phyloP scores from a whole-genome alignment of 2,888 invertebrate genomes.

The Opisthograptis luteolata region DNA sequence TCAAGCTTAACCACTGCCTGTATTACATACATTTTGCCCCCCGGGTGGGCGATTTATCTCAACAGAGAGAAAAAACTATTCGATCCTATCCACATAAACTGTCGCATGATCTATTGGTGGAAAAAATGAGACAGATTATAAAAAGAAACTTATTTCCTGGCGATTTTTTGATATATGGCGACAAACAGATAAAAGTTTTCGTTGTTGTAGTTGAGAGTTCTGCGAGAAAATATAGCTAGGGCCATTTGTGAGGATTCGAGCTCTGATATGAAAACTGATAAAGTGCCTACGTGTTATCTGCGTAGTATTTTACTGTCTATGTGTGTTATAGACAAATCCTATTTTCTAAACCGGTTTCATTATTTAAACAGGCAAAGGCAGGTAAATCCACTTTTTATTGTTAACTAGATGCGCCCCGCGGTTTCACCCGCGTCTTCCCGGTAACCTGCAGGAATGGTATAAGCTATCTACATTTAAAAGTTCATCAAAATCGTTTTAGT shows the following conservation, averaged over 20 bases:
- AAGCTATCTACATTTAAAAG: too few relatives aligned
- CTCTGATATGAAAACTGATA: not conserved
- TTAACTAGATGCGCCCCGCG: too few relatives aligned
- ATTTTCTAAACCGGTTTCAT: too few relatives aligned
- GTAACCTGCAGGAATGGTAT: too few relatives aligned
- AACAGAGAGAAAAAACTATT: slow-evolving; percentile 65
- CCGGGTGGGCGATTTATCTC: slow-evolving; percentile 69
- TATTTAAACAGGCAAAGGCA: too few relatives aligned
- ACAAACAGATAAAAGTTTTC: slow-evolving; percentile 33
- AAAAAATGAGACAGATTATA: slow-evolving; percentile 36
- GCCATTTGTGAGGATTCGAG: not conserved
- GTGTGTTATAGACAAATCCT: too few relatives aligned
- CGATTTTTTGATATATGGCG: slow-evolving; percentile 34
- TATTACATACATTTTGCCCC: slow-evolving; percentile 23
- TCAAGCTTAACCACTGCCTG: slow-evolving; percentile 7
- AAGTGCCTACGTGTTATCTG: too few relatives aligned
- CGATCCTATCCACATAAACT: slow-evolving; percentile 40
- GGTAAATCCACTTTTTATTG: too few relatives aligned
- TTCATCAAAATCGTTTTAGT: too few relatives aligned
- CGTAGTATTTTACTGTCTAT: too few relatives aligned
- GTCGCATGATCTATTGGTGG: slow-evolving; percentile 39
- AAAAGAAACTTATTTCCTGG: slow-evolving; percentile 37
- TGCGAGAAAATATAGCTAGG: not conserved
- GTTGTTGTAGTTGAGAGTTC: slow-evolving; percentile 22
- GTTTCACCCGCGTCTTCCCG: too few relatives aligned